Evolutionary conservation across 2,888 invertebrate genomes (phyloP).

Genomic region (Drosophila koepferae): DNA sequence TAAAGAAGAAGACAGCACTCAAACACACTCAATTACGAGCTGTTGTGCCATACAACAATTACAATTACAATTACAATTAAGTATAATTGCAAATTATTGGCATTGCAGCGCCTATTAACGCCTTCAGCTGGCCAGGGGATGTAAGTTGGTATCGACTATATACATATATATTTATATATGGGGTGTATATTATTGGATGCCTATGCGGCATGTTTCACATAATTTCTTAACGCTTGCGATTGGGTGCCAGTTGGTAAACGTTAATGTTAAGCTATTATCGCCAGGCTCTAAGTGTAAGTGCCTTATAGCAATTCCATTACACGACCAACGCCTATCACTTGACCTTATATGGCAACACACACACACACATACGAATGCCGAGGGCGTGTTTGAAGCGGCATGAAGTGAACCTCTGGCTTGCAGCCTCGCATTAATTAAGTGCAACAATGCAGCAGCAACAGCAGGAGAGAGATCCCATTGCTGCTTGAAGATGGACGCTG

Average conservation of each 20-base stretch:
- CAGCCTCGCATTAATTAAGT: conserved; percentile 77
- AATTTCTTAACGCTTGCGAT: conserved; percentile 71
- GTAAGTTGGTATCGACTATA: conserved; percentile 20
- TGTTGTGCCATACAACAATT: conserved; percentile 46
- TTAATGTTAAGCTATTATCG: conserved; percentile 65
- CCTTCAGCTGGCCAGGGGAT: conserved; percentile 43
- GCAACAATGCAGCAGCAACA: conserved; percentile 67
- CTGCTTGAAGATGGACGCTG: conserved; percentile 29
- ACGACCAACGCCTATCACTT: conserved; percentile 64
- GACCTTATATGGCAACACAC: conserved; percentile 55
- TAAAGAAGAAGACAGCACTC: conserved; percentile 32
- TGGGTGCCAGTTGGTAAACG: conserved; percentile 72
- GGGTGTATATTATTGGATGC: conserved; percentile 66
- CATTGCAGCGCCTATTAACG: conserved; percentile 78
- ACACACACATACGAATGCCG: conserved; percentile 35
- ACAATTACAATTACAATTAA: conserved; percentile 67
- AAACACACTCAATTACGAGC: conserved; percentile 55
- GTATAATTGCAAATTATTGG: conserved; percentile 79
- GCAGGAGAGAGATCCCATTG: conserved; percentile 30
- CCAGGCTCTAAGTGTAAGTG: conserved; percentile 54
- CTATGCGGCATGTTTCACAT: conserved; percentile 73
- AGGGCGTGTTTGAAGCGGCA: conserved; percentile 64
- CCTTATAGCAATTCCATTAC: conserved; percentile 64
- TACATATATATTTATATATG: conserved; percentile 1
- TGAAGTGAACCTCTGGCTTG: conserved; percentile 44